Conservation (phyloP, 2,797 vertebrate species). For the Emydoidea blandingii region DNA sequence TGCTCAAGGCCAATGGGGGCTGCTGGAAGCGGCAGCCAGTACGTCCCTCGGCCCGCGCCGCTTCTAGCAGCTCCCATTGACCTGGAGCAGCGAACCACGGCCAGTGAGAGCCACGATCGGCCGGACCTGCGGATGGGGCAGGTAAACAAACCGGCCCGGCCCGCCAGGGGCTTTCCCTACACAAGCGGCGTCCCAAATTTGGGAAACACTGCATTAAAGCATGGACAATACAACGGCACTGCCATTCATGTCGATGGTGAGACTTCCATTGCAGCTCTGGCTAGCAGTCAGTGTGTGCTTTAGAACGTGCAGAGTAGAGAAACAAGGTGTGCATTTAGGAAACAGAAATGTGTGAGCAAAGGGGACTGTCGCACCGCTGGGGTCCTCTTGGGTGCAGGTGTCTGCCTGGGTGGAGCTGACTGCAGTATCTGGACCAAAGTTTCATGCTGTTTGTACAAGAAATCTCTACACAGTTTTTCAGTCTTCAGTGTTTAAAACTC, state of each 20-base stretch:
- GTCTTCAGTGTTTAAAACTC: not conserved
- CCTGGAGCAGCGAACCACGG: too few species aligned
- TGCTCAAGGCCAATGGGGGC: too few species aligned
- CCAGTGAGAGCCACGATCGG: too few species aligned
- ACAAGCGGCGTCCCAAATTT: too few species aligned
- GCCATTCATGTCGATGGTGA: not conserved
- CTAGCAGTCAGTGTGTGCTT: not conserved
- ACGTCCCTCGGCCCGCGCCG: too few species aligned
- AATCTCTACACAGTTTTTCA: constrained; percentile 12
- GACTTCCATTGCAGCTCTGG: not conserved
- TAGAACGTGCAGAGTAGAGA: not conserved
- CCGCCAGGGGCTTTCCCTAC: too few species aligned
- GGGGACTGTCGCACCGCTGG: not conserved
- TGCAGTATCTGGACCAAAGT: not conserved
- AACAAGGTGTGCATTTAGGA: not conserved
- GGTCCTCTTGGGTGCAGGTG: not conserved
- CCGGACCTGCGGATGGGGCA: too few species aligned
- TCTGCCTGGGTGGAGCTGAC: too few species aligned
- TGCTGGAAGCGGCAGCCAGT: too few species aligned
- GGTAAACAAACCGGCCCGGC: too few species aligned
- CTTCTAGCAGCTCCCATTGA: too few species aligned
- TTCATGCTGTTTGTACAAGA: constrained; percentile 9
- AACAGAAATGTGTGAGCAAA: not conserved
- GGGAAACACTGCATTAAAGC: not conserved
- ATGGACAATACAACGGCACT: not conserved